These are phyloP conservation scores for Engystomops pustulosus DNA, from an alignment of 2,113 vertebrate species.

Conservation along the genomic window DNA sequence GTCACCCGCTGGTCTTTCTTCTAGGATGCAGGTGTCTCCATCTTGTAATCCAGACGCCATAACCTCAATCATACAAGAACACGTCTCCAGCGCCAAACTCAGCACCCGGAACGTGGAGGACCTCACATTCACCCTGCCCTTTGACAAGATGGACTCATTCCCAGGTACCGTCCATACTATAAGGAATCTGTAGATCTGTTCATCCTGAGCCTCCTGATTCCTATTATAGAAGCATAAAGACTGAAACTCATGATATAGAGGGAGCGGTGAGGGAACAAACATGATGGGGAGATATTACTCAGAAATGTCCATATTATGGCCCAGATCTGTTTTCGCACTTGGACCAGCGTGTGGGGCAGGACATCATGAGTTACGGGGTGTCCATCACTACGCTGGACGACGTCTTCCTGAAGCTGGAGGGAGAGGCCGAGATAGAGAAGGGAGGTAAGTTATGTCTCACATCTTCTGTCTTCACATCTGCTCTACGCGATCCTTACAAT, in stretches of 20 bases:
- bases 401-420: constrained; percentile 11
- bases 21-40: constrained; percentile 80
- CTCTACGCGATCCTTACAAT: neutral
- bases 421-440: neutral
- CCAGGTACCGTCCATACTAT: constrained; percentile 74
- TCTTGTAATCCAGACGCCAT: constrained; percentile 75
- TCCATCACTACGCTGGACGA: neutral
- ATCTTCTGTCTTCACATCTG: too few relatives aligned
- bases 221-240: neutral
- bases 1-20: constrained; percentile 4
- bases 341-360: neutral
- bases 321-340: constrained; percentile 5
- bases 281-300: neutral
- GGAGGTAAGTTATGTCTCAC: neutral
- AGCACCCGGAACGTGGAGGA: constrained; percentile 75
- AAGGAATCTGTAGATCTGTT: neutral
- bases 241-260: too few relatives aligned
- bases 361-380: constrained; percentile 1
- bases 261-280: neutral
- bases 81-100: constrained; percentile 79
- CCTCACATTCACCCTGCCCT: constrained; percentile 84
- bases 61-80: constrained; percentile 75
- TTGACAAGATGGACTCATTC: constrained; percentile 82
- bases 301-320: neutral
- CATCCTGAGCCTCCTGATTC: neutral